phyloP scores from a whole-genome alignment of 2,888 invertebrate species.

The Arctia plantaginis region DNA sequence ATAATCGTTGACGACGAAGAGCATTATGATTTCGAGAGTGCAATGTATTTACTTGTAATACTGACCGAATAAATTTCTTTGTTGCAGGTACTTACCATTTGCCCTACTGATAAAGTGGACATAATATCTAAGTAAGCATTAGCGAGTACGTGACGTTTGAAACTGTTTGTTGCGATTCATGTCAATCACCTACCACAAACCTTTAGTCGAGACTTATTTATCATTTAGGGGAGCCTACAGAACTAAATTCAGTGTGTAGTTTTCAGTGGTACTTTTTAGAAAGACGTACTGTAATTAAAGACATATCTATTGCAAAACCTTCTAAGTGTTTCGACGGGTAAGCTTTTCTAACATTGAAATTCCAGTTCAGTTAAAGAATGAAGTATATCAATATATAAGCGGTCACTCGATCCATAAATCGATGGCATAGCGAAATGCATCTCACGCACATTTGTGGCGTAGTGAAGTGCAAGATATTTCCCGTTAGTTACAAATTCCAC shows the following conservation, averaged over 20 bases:
- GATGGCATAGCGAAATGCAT: slow-evolving; percentile 70
- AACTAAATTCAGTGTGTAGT: slow-evolving; percentile 35
- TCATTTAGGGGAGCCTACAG: slow-evolving; percentile 15
- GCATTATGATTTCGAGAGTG: slow-evolving; percentile 54
- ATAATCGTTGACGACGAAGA: slow-evolving; percentile 58
- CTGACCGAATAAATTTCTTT: slow-evolving; percentile 28
- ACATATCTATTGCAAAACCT: slow-evolving; percentile 30
- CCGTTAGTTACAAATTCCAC: slow-evolving; percentile 78
- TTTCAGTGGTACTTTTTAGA: slow-evolving; percentile 40
- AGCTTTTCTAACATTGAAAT: slow-evolving; percentile 34
- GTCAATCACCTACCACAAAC: slow-evolving; percentile 47
- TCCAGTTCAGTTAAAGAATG: slow-evolving; percentile 28
- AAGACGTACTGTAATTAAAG: slow-evolving; percentile 44
- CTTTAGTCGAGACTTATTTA: slow-evolving; percentile 39
- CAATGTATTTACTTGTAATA: slow-evolving; percentile 46
- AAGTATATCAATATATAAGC: slow-evolving; percentile 26
- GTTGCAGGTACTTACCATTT: slow-evolving; percentile 43
- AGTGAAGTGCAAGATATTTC: slow-evolving; percentile 72
- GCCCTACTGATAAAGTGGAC: slow-evolving; percentile 43
- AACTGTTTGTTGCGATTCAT: slow-evolving; percentile 42
- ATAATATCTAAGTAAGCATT: slow-evolving; percentile 34
- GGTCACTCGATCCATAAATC: slow-evolving; percentile 38
- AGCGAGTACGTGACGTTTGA: slow-evolving; percentile 35
- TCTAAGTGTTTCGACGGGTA: slow-evolving; percentile 29
- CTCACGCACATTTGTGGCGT: slow-evolving; percentile 67